Percentiles rank a stretch among this genome's conserved stretches.
Conservation (phyloP, 2,797 vertebrate species). For the Otus scops region DNA sequence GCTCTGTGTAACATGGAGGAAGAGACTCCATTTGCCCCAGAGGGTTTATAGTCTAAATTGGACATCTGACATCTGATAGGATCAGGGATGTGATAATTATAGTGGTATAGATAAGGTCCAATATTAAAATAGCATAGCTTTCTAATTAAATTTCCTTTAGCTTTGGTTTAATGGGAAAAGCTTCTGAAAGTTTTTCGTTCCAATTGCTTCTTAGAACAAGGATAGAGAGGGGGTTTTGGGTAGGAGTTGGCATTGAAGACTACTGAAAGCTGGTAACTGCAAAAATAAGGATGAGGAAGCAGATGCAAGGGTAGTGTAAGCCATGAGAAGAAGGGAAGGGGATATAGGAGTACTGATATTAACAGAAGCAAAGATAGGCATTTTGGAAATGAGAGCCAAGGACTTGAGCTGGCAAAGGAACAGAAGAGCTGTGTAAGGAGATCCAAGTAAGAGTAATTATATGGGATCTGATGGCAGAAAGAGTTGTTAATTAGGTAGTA, state of each 20-base stretch:
- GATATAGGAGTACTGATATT: not conserved
- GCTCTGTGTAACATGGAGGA: not conserved
- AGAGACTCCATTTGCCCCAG: not conserved
- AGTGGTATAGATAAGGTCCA: slow-evolving; percentile 21
- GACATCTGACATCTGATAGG: not conserved
- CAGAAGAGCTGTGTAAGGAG: not conserved
- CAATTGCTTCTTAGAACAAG: not conserved
- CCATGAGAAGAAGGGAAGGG: not conserved
- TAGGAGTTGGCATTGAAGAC: not conserved
- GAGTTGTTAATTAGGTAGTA: slow-evolving; percentile 24
- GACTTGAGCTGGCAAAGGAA: slow-evolving; percentile 28
- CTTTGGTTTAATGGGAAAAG: slow-evolving; percentile 23
- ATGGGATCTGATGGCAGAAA: slow-evolving; percentile 44
- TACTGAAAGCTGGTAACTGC: not conserved
- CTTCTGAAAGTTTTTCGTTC: slow-evolving; percentile 17
- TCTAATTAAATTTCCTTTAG: slow-evolving; percentile 46
- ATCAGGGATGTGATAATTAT: slow-evolving; percentile 3
- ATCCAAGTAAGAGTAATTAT: slow-evolving; percentile 33
- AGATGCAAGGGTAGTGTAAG: not conserved
- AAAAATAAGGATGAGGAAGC: slow-evolving; percentile 22
- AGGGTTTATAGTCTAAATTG: slow-evolving; percentile 22
- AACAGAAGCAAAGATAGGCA: slow-evolving; percentile 11
- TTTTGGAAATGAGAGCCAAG: slow-evolving; percentile 28
- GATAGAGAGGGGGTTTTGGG: not conserved
- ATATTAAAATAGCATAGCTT: slow-evolving; percentile 33